These are phyloP conservation scores for Tenebrio molitor DNA, from an alignment of 1,140 invertebrate genomes.

Conservation along the genomic window DNA sequence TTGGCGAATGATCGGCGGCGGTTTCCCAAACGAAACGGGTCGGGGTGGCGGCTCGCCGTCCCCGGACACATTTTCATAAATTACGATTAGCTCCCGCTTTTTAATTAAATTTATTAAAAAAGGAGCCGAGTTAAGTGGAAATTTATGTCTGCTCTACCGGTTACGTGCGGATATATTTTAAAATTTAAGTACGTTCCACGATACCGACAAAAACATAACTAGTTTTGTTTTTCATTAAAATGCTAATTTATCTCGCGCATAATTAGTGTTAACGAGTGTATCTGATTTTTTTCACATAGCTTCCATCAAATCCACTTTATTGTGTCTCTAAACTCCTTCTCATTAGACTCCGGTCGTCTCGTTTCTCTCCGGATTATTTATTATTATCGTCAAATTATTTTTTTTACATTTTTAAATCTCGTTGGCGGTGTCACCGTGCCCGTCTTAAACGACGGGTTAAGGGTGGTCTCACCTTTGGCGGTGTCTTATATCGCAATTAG, in stretches of 20 bases:
- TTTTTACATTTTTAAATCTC: too few species aligned
- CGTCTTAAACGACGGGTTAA: constrained; percentile 46
- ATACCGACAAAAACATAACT: constrained; percentile 46
- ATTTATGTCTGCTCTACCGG: constrained; percentile 49
- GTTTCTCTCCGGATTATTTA: too few species aligned
- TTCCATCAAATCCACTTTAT: constrained; percentile 1
- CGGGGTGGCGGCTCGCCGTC: background rate
- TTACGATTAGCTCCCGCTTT: constrained; percentile 43
- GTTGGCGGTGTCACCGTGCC: too few species aligned
- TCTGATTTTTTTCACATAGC: background rate
- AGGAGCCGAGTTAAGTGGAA: constrained; percentile 36
- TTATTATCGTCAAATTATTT: too few species aligned
- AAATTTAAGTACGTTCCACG: constrained; percentile 41
- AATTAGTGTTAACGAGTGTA: constrained; percentile 47
- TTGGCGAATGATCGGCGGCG: constrained; percentile 54
- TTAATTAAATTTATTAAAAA: constrained; percentile 48
- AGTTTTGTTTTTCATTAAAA: constrained; percentile 49
- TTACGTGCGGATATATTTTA: constrained; percentile 42
- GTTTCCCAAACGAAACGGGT: too few species aligned
- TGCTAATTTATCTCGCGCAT: constrained; percentile 48
- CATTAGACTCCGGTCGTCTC: too few species aligned
- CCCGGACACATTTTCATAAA: constrained; percentile 39
- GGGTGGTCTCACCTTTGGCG: constrained; percentile 60
- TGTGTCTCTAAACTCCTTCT: background rate
- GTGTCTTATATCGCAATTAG: constrained; percentile 60